Base-by-base conservation (phyloP, 2,888 invertebrate genomes). In the Anaspis maculata region DNA sequence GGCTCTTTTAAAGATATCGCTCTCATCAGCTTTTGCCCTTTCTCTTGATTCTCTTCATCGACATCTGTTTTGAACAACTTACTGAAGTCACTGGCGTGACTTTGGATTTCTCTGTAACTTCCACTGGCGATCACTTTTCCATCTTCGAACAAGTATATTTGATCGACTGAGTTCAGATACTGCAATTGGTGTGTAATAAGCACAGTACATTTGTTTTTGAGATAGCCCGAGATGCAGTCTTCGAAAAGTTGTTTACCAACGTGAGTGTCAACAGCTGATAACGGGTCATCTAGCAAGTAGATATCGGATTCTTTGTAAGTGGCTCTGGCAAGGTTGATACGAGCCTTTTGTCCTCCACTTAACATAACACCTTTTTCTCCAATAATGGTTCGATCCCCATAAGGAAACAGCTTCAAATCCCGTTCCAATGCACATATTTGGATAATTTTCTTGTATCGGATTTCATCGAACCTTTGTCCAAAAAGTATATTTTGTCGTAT, bases 401-500 rank as follows among this genome's bases (percentile, higher is more conserved):
- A 74, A 4, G 83, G 81, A 52, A 89, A 71, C 41, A 82, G 64
- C 3, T 70, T 62, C 50, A 89, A 77, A 61, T 89, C 89, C 38
- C 74, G 64, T 53, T 77, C 76, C 28, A 84, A 68, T 2, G 82
- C 79, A 53, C 83, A 83, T 0, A 77, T 78, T 22, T 73, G 71
- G 2, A 88, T 66, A 19, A 77, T 79, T 36, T 76, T 68, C 60
- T 71, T 81, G 61, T 72, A 82, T 12, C 76, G 71, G 13, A 73
- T 70, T 13, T 73, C 68, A 47, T 80, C 79, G 76, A 75, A 82
- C 44, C 73, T 68, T 56, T 74, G 76, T 0, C 92, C 94, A 62
- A 96, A 95, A 2, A 90, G 62, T 44, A 96, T 88, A 62, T 96
- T 96, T 54, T 94, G 89, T 11, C 86, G 71, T 0, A 96, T 78